phyloP scores from a whole-genome alignment of 1,140 invertebrate species.

The Lucilia cuprina region DNA sequence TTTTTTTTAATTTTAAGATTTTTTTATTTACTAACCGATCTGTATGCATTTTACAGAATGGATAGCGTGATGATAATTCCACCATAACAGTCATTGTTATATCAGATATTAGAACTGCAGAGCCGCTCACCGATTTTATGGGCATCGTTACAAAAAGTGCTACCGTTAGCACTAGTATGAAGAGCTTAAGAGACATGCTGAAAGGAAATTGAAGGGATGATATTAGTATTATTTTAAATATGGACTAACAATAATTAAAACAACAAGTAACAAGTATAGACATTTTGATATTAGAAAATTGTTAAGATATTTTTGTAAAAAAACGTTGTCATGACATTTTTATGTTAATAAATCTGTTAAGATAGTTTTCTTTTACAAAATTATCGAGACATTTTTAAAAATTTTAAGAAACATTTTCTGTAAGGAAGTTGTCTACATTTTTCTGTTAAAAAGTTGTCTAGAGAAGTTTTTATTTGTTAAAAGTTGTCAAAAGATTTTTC shows the following conservation, averaged over 20 bases:
- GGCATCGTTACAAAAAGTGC: conserved; percentile 38
- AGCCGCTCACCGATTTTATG: conserved; percentile 37
- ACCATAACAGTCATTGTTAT: conserved; percentile 72
- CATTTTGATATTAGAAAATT: too few species aligned
- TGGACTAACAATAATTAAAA: neutral
- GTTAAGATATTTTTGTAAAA: too few species aligned
- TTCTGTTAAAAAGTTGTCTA: too few species aligned
- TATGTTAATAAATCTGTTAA: too few species aligned
- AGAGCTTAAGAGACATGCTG: conserved; percentile 44
- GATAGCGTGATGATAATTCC: conserved; percentile 67
- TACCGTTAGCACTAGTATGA: conserved; percentile 42
- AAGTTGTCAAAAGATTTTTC: too few species aligned
- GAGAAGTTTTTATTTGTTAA: too few species aligned
- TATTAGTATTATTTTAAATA: neutral
- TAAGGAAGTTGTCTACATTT: too few species aligned
- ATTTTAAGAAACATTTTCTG: too few species aligned
- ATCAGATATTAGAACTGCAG: conserved; percentile 69
- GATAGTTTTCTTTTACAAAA: too few species aligned
- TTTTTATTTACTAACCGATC: conserved; percentile 62
- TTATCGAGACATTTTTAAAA: too few species aligned
- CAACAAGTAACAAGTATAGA: neutral
- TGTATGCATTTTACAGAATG: conserved; percentile 69
- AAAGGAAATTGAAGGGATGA: conserved; percentile 10
- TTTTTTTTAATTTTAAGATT: neutral
- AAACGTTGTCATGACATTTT: too few species aligned